phyloP scores from a whole-genome alignment of 2,113 vertebrate species.

The Cheilinus undulatus region DNA sequence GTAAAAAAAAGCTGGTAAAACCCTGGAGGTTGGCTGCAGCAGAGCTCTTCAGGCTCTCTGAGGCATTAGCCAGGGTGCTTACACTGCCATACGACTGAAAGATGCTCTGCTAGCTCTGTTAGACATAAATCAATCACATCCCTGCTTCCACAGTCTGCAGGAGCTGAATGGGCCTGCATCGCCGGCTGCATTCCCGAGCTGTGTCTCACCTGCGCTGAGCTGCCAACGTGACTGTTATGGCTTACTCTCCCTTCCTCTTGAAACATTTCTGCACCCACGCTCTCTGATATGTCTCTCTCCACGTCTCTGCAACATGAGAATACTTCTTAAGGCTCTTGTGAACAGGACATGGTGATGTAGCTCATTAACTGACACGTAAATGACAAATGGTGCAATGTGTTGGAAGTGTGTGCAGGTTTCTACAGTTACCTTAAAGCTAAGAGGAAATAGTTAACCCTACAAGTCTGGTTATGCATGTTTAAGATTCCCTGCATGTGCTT shows the following conservation, averaged over 20 bases:
- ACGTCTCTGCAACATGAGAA: slow-evolving; percentile 62
- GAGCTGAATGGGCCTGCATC: slow-evolving; percentile 78
- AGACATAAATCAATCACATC: slow-evolving; percentile 59
- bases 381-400: slow-evolving; percentile 59
- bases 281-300: slow-evolving; percentile 19
- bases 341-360: slow-evolving; percentile 48
- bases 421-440: slow-evolving; percentile 41
- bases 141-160: slow-evolving; percentile 69
- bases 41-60: slow-evolving; percentile 22
- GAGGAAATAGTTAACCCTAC: slow-evolving; percentile 35
- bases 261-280: slow-evolving; percentile 23
- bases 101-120: slow-evolving; percentile 30
- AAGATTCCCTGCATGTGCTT: slow-evolving; percentile 28
- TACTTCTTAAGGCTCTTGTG: slow-evolving; percentile 51
- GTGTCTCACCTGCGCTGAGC: slow-evolving; percentile 62
- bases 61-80: slow-evolving; percentile 37
- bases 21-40: slow-evolving; percentile 39
- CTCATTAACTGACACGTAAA: slow-evolving; percentile 61
- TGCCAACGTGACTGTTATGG: slow-evolving; percentile 46
- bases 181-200: slow-evolving; percentile 67
- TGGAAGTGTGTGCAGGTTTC: slow-evolving; percentile 52
- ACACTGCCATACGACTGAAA: slow-evolving; percentile 56
- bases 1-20: slow-evolving; percentile 74
- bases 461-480: slow-evolving; percentile 30
- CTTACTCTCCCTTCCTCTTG: slow-evolving; percentile 14